Percentiles rank a stretch among this genome's conserved stretches.
Evolutionary conservation across 2,113 vertebrate species (phyloP).

Genomic region (Polypterus bichir): DNA sequence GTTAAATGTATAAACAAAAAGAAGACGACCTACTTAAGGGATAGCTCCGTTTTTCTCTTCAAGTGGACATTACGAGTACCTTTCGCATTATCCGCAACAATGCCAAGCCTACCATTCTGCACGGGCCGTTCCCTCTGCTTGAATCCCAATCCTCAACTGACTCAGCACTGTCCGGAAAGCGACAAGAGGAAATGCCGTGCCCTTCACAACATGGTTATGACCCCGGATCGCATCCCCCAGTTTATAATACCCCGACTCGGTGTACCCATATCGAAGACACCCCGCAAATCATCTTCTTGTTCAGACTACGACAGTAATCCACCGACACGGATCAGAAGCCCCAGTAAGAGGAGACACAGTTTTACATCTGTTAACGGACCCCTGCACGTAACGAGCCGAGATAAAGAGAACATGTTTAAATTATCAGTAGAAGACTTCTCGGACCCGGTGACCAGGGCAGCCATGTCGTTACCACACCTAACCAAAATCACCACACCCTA

Average conservation of each 20-base stretch:
- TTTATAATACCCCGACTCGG: conserved; percentile 55
- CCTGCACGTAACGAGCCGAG: too few relatives aligned
- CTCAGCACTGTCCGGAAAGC: too few relatives aligned
- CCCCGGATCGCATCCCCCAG: conserved; percentile 47
- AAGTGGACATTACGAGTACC: too few relatives aligned
- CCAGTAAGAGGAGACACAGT: neutral
- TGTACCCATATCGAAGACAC: neutral
- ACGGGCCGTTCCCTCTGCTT: too few relatives aligned
- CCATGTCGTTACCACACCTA: conserved; percentile 52
- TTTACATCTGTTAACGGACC: neutral
- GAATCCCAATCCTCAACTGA: too few relatives aligned
- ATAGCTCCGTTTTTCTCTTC: too few relatives aligned
- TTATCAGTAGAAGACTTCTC: conserved; percentile 11
- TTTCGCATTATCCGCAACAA: too few relatives aligned
- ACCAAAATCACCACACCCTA: conserved; percentile 46
- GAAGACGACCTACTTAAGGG: too few relatives aligned
- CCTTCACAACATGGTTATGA: conserved; percentile 35
- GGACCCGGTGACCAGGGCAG: conserved; percentile 33
- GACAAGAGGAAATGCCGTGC: neutral
- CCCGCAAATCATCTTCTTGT: neutral
- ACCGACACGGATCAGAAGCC: neutral
- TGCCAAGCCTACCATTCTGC: too few relatives aligned
- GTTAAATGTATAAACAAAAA: too few relatives aligned
- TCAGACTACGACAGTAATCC: neutral
- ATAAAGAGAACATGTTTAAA: neutral